phyloP scores from a whole-genome alignment of 2,888 invertebrate species.

The Agonopterix alstromeriana region DNA sequence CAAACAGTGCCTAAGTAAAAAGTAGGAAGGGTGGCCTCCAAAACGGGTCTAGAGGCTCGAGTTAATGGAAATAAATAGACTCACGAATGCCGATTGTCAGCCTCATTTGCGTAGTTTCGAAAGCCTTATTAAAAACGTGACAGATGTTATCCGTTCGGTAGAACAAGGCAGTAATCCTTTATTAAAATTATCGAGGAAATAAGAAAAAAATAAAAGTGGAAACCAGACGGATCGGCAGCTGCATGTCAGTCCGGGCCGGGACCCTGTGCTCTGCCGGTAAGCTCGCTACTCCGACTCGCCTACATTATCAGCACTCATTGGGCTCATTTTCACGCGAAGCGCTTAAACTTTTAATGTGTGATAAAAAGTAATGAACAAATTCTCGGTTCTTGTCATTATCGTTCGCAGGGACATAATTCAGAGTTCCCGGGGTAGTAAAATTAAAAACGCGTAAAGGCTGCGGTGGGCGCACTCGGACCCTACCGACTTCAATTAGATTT shows the following conservation, averaged over 20 bases:
- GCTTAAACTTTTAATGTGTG: slow-evolving; percentile 49
- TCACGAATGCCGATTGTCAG: slow-evolving; percentile 12
- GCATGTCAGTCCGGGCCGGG: slow-evolving; percentile 2
- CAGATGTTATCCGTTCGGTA: slow-evolving; percentile 16
- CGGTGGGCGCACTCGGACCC: slow-evolving; percentile 37
- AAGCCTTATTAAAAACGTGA: slow-evolving; percentile 14
- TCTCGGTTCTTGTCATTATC: slow-evolving; percentile 46
- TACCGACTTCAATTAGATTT: slow-evolving; percentile 72
- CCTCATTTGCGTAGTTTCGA: slow-evolving; percentile 13
- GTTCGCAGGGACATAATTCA: slow-evolving; percentile 51
- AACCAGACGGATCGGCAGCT: slow-evolving; percentile 6
- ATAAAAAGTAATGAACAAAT: slow-evolving; percentile 64
- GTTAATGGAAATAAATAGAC: slow-evolving; percentile 26
- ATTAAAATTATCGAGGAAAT: slow-evolving; percentile 18
- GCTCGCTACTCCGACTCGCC: background rate
- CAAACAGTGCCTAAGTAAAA: slow-evolving; percentile 21
- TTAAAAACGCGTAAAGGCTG: slow-evolving; percentile 67
- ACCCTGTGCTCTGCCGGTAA: background rate
- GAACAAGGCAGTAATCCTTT: slow-evolving; percentile 12
- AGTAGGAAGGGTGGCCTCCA: slow-evolving; percentile 29
- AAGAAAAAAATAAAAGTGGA: slow-evolving; percentile 11
- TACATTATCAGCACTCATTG: slow-evolving; percentile 2
- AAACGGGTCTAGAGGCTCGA: slow-evolving; percentile 20
- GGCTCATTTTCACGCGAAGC: slow-evolving; percentile 21
- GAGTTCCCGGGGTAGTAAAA: slow-evolving; percentile 54